Conservation (phyloP, 2,797 vertebrate species). For the Falco concolor region DNA sequence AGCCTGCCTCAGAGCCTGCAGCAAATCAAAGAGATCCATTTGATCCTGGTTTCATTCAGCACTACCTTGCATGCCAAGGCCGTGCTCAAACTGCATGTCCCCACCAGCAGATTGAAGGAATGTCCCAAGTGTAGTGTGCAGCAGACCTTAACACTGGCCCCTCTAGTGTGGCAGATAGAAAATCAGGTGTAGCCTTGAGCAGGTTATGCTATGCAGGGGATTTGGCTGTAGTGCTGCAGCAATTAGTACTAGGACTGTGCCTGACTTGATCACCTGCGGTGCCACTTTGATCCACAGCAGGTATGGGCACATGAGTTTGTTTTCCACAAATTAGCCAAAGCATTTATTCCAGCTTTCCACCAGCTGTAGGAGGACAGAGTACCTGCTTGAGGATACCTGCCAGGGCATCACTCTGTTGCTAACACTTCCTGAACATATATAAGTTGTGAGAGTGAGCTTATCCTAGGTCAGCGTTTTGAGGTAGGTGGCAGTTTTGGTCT, state of each 20-base stretch:
- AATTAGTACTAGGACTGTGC: neutral
- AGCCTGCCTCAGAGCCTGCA: neutral
- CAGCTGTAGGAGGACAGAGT: neutral
- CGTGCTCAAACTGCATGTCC: fast-evolving
- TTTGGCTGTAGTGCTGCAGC: neutral
- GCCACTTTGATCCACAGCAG: neutral
- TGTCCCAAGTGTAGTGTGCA: neutral
- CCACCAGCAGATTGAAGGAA: neutral
- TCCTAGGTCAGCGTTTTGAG: neutral
- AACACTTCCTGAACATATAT: neutral
- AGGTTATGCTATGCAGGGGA: fast-evolving
- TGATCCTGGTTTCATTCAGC: neutral
- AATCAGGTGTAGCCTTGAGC: neutral
- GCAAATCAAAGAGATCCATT: too few species aligned
- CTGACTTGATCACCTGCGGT: neutral
- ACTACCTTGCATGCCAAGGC: neutral
- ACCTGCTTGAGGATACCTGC: neutral
- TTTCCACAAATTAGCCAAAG: neutral
- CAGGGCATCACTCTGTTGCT: fast-evolving
- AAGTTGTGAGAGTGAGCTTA: neutral
- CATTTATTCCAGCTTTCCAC: neutral
- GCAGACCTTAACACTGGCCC: neutral
- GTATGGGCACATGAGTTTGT: neutral
- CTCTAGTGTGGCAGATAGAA: neutral
- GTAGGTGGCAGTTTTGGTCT: neutral